These are phyloP conservation scores for Heliconius melpomene DNA, from an alignment of 1,140 invertebrate genomes.

Conservation along the genomic window DNA sequence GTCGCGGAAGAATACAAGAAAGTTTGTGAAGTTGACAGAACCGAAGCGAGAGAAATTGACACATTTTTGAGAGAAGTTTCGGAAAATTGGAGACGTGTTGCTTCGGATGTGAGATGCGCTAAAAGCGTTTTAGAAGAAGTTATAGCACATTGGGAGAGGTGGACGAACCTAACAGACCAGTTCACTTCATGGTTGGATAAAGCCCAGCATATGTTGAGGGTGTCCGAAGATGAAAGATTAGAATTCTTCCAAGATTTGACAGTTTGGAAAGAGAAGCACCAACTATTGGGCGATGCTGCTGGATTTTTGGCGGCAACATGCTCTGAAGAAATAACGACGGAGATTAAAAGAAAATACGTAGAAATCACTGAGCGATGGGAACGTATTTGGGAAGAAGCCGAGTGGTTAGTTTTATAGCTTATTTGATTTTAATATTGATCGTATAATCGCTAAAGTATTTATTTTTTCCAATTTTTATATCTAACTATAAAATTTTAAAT, in stretches of 20 bases:
- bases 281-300: constrained; percentile 90
- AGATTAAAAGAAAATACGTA: constrained; percentile 88
- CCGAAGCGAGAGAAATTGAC: constrained; percentile 89
- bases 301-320: constrained; percentile 94
- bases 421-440: no score
- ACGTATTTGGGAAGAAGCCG: constrained; percentile 89
- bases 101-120: constrained; percentile 93
- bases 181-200: constrained; percentile 90
- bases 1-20: constrained; percentile 95
- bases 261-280: constrained; percentile 94
- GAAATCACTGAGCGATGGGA: constrained; percentile 90
- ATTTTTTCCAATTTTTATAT: neutral
- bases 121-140: constrained; percentile 95
- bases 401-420: constrained; percentile 68
- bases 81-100: constrained; percentile 94
- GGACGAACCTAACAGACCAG: constrained; percentile 87
- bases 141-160: constrained; percentile 92
- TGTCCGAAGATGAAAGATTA: constrained; percentile 91
- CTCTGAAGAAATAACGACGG: constrained; percentile 88
- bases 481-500: neutral
- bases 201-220: constrained; percentile 88
- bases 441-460: no score
- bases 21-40: constrained; percentile 89
- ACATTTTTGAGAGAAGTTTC: constrained; percentile 92
- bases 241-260: constrained; percentile 95